Evolutionary conservation across 2,113 vertebrate genomes (phyloP).

Genomic region (Phrynosoma platyrhinos): DNA sequence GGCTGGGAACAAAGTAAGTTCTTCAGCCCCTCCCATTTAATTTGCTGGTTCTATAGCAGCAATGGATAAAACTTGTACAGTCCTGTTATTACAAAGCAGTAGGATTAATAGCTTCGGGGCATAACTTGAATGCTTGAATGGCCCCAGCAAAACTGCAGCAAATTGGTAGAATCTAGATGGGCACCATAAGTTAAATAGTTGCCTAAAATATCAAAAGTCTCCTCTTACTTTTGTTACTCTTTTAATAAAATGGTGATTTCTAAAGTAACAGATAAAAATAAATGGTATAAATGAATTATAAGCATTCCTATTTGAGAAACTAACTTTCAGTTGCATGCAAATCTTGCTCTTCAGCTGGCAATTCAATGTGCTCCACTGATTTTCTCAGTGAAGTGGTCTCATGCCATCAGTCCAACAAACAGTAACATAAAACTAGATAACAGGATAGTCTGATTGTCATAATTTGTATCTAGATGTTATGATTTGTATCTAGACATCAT

Average conservation of each 20-base stretch:
- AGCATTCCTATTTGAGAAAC: neutral
- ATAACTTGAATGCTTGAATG: slow-evolving; percentile 59
- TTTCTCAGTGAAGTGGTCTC: neutral
- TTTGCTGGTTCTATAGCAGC: slow-evolving; percentile 12
- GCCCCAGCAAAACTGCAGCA: slow-evolving; percentile 22
- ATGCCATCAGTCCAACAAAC: neutral
- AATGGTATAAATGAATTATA: neutral
- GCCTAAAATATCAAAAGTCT: neutral
- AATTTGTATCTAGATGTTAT: neutral
- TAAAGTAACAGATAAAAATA: neutral
- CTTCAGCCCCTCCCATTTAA: neutral
- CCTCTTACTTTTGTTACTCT: neutral
- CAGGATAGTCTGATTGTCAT: neutral
- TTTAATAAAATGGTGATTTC: neutral
- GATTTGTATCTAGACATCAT: neutral
- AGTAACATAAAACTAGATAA: slow-evolving; percentile 1
- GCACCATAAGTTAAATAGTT: neutral
- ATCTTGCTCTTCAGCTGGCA: neutral
- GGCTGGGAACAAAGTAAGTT: neutral
- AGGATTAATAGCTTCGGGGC: slow-evolving; percentile 52
- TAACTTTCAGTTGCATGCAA: neutral
- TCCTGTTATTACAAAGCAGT: slow-evolving; percentile 51
- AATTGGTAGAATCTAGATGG: slow-evolving; percentile 3
- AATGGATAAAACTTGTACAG: slow-evolving; percentile 27
- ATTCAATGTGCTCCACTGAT: neutral